These are phyloP conservation scores for Phrynocephalus vlangalii DNA, from an alignment of 2,797 vertebrate species.

Conservation along the genomic window DNA sequence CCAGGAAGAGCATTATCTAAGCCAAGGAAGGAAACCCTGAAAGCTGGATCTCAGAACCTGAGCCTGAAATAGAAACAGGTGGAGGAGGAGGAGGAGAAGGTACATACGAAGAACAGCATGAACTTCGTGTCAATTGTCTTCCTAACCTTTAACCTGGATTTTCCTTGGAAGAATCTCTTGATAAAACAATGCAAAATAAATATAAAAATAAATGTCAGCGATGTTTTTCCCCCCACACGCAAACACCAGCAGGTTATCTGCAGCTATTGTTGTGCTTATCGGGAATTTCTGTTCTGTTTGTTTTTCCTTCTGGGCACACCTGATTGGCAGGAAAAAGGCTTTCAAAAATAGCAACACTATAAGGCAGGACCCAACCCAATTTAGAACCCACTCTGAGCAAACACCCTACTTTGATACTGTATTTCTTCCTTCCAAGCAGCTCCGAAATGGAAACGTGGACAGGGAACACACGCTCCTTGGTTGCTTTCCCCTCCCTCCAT, in stretches of 20 bases:
- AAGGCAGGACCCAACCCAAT: neutral
- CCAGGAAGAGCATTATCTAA: neutral
- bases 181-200: neutral
- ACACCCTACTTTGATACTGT: neutral
- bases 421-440: neutral
- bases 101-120: neutral
- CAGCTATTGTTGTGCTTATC: slow-evolving; percentile 57
- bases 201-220: neutral
- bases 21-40: slow-evolving; percentile 53
- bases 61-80: slow-evolving; percentile 34
- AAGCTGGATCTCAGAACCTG: neutral
- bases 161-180: neutral
- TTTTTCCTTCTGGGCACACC: slow-evolving; percentile 73
- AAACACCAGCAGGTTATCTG: slow-evolving; percentile 25
- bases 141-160: slow-evolving; percentile 46
- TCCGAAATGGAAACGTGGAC: neutral
- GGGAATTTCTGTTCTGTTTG: slow-evolving; percentile 72
- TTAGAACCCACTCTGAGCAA: slow-evolving; percentile 25
- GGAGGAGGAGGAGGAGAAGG: neutral
- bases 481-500: neutral
- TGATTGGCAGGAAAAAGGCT: slow-evolving; percentile 64
- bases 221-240: neutral
- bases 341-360: slow-evolving; percentile 8
- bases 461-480: neutral
- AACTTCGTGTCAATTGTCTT: neutral